phyloP scores from a whole-genome alignment of 2,113 vertebrate species.

The Xiphophorus couchianus region DNA sequence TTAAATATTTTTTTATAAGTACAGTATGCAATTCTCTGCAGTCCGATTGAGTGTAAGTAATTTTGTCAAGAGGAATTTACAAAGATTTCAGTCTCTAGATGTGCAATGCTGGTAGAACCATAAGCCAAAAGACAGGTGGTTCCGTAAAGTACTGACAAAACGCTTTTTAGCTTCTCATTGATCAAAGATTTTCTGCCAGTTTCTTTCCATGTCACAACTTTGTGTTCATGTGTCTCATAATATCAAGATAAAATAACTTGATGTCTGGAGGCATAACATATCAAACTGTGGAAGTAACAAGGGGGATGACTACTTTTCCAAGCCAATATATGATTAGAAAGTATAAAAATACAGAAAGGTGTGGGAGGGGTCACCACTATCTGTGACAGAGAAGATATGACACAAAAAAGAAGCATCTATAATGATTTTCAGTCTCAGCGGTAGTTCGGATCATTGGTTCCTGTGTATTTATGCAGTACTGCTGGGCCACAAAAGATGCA shows the following conservation, averaged over 20 bases:
- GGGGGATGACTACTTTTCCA: not conserved
- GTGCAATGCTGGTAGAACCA: not conserved
- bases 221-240: not conserved
- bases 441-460: constrained; percentile 50
- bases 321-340: too few relatives aligned
- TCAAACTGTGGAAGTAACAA: too few relatives aligned
- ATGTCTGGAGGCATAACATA: not conserved
- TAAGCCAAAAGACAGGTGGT: not conserved
- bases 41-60: too few relatives aligned
- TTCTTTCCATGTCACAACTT: not conserved
- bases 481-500: constrained; percentile 58
- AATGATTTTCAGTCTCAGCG: constrained; percentile 56
- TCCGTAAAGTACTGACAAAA: not conserved
- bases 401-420: constrained; percentile 41
- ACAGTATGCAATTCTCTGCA: too few relatives aligned
- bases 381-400: constrained; percentile 30
- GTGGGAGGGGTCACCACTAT: not conserved
- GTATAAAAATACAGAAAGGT: not conserved
- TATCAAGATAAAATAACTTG: not conserved
- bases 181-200: not conserved
- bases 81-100: too few relatives aligned
- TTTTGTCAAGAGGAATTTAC: too few relatives aligned
- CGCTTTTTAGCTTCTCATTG: not conserved
- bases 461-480: constrained; percentile 58
- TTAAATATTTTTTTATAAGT: too few relatives aligned